Conservation (phyloP, 2,113 vertebrate genomes). For the Polypterus bichir region DNA sequence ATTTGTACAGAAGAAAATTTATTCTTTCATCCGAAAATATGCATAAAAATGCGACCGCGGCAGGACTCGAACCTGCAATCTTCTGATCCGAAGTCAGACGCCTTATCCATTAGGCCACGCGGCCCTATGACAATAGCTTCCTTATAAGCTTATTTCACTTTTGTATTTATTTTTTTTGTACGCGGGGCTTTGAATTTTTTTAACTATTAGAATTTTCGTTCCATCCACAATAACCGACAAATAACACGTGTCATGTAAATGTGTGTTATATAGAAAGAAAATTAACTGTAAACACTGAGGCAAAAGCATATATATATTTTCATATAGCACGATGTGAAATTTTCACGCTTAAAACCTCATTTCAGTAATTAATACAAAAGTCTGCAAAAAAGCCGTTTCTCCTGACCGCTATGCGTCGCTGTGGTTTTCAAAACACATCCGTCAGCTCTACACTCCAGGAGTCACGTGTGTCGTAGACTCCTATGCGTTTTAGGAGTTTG, state of each 20-base stretch:
- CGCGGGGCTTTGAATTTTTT: not conserved
- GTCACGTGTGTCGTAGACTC: not conserved
- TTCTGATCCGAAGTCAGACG: conserved; percentile 5
- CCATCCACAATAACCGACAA: not conserved
- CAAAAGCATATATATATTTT: conserved; percentile 69
- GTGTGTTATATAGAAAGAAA: not conserved
- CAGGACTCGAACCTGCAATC: conserved; percentile 48
- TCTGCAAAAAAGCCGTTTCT: not conserved
- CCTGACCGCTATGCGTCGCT: not conserved
- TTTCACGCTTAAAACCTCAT: not conserved
- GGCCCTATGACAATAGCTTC: conserved; percentile 30
- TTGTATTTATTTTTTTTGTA: too few species aligned
- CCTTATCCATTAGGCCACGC: conserved; percentile 12
- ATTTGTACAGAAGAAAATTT: not conserved
- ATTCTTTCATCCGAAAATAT: not conserved
- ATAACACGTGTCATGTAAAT: too few species aligned
- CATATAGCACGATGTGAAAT: conserved; percentile 58
- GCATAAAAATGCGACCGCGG: conserved; percentile 36
- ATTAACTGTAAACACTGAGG: conserved; percentile 55
- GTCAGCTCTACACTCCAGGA: not conserved
- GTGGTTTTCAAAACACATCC: not conserved
- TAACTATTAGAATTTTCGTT: not conserved
- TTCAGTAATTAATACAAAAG: not conserved
- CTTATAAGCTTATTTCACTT: too few species aligned
- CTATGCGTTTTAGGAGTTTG: conserved; percentile 1